phyloP scores from a whole-genome alignment of 2,797 vertebrate species.

The Pseudomugil gertrudae region DNA sequence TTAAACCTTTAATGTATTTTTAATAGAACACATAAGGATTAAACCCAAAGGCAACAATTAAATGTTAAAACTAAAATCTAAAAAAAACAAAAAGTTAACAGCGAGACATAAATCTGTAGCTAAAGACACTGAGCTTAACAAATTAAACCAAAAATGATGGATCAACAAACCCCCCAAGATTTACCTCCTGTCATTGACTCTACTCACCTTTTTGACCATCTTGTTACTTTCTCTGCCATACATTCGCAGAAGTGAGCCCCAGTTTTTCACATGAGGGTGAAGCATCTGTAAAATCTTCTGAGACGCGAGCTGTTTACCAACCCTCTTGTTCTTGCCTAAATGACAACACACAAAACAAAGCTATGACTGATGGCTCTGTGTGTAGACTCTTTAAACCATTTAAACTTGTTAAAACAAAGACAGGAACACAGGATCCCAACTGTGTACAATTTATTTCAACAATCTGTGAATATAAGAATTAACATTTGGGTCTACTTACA shows the following conservation, averaged over 20 bases:
- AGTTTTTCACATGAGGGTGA: slow-evolving; percentile 98
- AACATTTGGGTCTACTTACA: slow-evolving; percentile 85
- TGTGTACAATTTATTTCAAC: neutral
- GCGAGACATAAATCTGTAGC: too few relatives aligned
- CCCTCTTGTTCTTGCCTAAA: slow-evolving; percentile 96
- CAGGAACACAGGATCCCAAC: neutral
- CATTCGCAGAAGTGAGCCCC: slow-evolving; percentile 98
- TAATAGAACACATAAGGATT: too few relatives aligned
- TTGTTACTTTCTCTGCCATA: slow-evolving; percentile 98
- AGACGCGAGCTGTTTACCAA: slow-evolving; percentile 97
- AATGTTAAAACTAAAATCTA: neutral
- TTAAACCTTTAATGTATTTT: too few relatives aligned
- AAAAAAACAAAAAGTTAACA: too few relatives aligned
- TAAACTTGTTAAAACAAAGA: neutral
- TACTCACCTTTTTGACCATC: slow-evolving; percentile 95
- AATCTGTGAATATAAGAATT: neutral
- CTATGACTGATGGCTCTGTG: neutral
- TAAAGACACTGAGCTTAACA: neutral
- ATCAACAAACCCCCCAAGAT: neutral
- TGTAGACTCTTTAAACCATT: neutral
- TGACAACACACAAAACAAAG: slow-evolving; percentile 1
- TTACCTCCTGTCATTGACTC: rapidly evolving
- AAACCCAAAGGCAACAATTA: too few relatives aligned
- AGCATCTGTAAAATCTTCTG: slow-evolving; percentile 99
- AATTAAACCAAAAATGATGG: neutral